Evolutionary conservation across 1,140 invertebrate genomes (phyloP).

Genomic region (Oncopeltus fasciatus): DNA sequence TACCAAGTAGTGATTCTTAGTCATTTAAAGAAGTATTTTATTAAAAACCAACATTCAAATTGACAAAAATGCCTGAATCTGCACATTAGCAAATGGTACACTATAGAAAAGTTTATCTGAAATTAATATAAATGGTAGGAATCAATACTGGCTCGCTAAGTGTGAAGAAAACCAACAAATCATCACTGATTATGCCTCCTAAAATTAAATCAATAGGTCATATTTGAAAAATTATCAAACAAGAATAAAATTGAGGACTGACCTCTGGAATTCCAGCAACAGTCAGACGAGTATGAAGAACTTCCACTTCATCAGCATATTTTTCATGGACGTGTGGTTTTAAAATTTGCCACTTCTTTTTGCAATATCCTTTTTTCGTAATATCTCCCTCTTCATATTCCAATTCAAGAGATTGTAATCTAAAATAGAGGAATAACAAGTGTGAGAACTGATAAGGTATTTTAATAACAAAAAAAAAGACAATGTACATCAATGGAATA

Average conservation of each 20-base stretch:
- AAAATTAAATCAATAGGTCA: no score
- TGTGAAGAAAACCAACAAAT: no score
- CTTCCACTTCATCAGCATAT: constrained; percentile 15
- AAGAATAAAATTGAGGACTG: not conserved
- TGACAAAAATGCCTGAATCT: no score
- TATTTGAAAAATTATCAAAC: not conserved
- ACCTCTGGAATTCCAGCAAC: not conserved
- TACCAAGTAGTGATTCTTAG: no score
- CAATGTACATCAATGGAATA: not conserved
- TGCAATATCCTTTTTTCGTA: constrained; percentile 24
- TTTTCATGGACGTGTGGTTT: constrained; percentile 18
- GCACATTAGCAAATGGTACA: no score
- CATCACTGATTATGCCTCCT: no score
- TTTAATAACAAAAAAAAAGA: not conserved
- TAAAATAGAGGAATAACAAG: not conserved
- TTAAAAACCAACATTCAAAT: no score
- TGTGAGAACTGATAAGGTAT: not conserved
- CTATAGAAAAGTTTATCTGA: no score
- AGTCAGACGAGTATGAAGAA: not conserved
- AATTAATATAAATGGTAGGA: no score
- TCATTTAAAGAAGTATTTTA: no score
- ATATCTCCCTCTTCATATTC: constrained; percentile 23
- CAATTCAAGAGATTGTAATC: constrained; percentile 11
- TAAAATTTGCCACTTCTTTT: constrained; percentile 23
- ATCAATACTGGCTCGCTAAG: no score